Conservation (phyloP, 2,797 vertebrate species). For the Periophthalmus magnuspinnatus region DNA sequence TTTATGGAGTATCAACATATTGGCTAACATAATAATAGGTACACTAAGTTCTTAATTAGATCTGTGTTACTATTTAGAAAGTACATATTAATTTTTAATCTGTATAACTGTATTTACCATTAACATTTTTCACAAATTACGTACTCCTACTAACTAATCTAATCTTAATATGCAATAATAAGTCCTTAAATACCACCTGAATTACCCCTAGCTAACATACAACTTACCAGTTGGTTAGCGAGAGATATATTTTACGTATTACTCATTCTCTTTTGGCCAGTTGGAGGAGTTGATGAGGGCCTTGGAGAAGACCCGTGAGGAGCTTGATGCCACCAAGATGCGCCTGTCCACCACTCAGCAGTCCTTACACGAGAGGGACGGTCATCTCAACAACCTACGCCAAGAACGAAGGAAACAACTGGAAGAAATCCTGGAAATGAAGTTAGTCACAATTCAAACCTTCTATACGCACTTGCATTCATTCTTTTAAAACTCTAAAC, state of each 20-base stretch:
- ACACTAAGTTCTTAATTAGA: too few species aligned
- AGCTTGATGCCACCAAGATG: conserved; percentile 90
- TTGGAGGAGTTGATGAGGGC: conserved; percentile 92
- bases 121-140: too few species aligned
- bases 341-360: conserved; percentile 92
- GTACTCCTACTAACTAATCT: too few species aligned
- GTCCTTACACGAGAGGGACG: conserved; percentile 88
- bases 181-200: too few species aligned
- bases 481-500: not conserved
- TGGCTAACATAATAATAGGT: too few species aligned
- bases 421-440: conserved; percentile 96
- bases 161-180: too few species aligned
- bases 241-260: not conserved
- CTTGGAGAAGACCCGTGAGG: conserved; percentile 91
- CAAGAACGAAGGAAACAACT: conserved; percentile 91
- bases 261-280: conserved; percentile 64
- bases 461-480: not conserved
- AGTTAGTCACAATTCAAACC: conserved; percentile 79
- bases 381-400: conserved; percentile 85
- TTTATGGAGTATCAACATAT: too few species aligned
- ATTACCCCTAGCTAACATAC: too few species aligned
- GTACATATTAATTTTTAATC: too few species aligned
- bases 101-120: too few species aligned
- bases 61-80: too few species aligned
- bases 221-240: too few species aligned